A percentile compares a stretch with the other conserved stretches of the same genome.
phyloP scores from a whole-genome alignment of 2,888 invertebrate species.

The Ormyrus thymus region DNA sequence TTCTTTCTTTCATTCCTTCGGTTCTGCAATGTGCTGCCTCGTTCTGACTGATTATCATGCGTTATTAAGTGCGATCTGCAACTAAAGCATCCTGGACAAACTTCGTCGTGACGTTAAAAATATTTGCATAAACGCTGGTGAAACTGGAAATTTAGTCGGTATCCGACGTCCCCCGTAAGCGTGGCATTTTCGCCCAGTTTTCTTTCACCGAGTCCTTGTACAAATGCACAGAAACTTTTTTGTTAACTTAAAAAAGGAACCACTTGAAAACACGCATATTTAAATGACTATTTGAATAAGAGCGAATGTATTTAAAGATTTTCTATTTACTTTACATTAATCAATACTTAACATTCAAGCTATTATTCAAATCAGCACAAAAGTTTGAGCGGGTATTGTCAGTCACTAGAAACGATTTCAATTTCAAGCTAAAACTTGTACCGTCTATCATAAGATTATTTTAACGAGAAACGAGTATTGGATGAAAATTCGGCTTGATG shows the following conservation, averaged over 20 bases:
- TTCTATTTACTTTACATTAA: constrained; percentile 35
- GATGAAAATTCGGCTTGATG: constrained; percentile 54
- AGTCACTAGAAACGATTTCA: constrained; percentile 13
- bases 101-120: constrained; percentile 8
- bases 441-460: constrained; percentile 44
- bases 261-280: constrained; percentile 34
- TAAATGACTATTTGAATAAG: constrained; percentile 30
- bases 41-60: too few relatives aligned
- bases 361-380: constrained; percentile 41
- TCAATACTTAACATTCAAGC: constrained; percentile 22
- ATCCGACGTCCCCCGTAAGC: constrained; percentile 44
- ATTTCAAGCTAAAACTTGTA: constrained; percentile 27
- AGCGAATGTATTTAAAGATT: constrained; percentile 8
- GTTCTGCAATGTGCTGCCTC: neutral
- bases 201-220: constrained; percentile 22
- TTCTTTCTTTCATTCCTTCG: constrained; percentile 5
- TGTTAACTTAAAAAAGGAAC: constrained; percentile 17
- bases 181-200: constrained; percentile 38
- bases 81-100: neutral
- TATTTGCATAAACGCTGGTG: constrained; percentile 38
- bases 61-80: neutral
- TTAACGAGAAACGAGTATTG: constrained; percentile 34
- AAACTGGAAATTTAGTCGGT: constrained; percentile 48
- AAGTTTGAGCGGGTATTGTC: constrained; percentile 1
- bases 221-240: constrained; percentile 44